Base-by-base conservation (phyloP, 2,888 invertebrate genomes). In the Agrilus mali region DNA sequence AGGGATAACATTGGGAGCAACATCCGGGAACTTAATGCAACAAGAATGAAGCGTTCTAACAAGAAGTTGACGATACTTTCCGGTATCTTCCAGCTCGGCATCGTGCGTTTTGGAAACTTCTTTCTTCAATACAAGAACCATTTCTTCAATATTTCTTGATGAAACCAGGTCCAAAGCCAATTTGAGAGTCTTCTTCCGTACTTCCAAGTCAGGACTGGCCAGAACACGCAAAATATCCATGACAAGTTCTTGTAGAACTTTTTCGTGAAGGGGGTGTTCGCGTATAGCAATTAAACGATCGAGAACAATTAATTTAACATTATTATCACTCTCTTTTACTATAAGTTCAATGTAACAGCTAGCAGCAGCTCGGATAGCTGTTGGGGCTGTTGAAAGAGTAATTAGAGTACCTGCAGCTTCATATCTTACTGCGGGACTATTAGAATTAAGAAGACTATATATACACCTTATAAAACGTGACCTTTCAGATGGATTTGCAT, bases 301-400 rank as follows among this genome's bases (percentile, higher is more conserved):
- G 57, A 98, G 72, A 7, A 98, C 97, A 55, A 99, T 99, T 45
- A 99, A 73, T 71, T 99, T 98, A 13, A 99, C 97, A 71, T 99
- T 98, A 71, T 99, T 98, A 68, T 98, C 98, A 67, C 95, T 95
- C 66, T 98, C 98, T 67, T 97, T 98, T n/a, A 97, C 87, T 48
- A 98, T 93, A 53, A 99, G 71, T 62, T 99, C 98, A 59, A 99
- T 97, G 70, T 98, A 98, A 67, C 96, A 95, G 33, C 86, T 86
- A 2, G 97, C 97, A 1, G 98, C 98, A 2, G 66, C 66, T 49
- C 61, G 58, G 50, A 98, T 87, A 7, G 98, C 97, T 8, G 97
- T 94, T 1, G 98, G 97, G 2, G 96, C 97, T 59, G 81, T 86
- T n/a, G 95, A 95, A 10, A 99, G 74, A 0, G 97, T 98, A 44